Percentiles rank a stretch among this genome's conserved stretches.
These are phyloP conservation scores for Acronicta leporina DNA, from an alignment of 2,888 invertebrate species.

Conservation along the genomic window DNA sequence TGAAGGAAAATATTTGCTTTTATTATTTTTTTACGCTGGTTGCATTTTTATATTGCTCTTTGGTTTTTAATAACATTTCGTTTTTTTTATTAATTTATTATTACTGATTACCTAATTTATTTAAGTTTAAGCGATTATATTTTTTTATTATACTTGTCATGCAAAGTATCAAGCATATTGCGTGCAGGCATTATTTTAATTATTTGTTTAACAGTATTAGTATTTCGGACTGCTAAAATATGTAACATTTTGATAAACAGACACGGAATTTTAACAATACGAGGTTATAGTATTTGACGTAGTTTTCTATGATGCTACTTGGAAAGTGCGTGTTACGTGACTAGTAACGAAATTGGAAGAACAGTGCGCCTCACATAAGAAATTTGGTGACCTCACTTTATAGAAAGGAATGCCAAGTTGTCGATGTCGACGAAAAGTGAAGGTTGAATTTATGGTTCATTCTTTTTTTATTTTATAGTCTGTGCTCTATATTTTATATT, in stretches of 20 bases:
- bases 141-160: too few species aligned
- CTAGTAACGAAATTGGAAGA: conserved; percentile 39
- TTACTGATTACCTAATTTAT: too few species aligned
- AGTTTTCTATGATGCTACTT: conserved; percentile 19
- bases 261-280: conserved; percentile 6
- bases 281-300: conserved; percentile 14
- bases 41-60: background rate
- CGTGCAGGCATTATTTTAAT: too few species aligned
- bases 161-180: too few species aligned
- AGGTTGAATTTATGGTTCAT: conserved; percentile 14
- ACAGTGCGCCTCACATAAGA: conserved; percentile 23
- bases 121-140: too few species aligned
- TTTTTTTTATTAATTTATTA: too few species aligned
- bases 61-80: too few species aligned
- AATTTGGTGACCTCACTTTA: conserved; percentile 29
- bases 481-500: background rate
- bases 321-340: conserved; percentile 52
- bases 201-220: too few species aligned
- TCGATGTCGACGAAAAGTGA: conserved; percentile 17
- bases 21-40: conserved; percentile 5
- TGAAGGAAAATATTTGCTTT: conserved; percentile 17
- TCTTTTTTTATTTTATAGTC: conserved; percentile 1
- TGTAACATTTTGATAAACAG: background rate
- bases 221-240: too few species aligned
- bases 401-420: conserved; percentile 14